Evolutionary conservation across 1,140 invertebrate species (phyloP).

Genomic region (Platorchestia sp.): DNA sequence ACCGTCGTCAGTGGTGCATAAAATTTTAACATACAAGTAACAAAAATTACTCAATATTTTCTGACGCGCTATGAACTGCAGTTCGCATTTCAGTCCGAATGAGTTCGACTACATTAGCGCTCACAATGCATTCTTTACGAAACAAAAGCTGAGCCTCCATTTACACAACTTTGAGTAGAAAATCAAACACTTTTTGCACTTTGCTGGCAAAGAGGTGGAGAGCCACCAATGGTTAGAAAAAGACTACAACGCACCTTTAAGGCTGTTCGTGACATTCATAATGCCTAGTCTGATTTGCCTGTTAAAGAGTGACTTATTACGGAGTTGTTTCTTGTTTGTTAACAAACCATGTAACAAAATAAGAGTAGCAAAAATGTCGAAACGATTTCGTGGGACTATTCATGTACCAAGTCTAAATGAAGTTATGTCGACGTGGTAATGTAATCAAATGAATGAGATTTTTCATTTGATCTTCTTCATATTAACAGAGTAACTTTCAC

Average conservation of each 20-base stretch:
- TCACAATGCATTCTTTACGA: neutral
- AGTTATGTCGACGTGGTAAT: neutral
- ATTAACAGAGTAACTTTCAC: neutral
- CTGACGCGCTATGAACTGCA: too few relatives aligned
- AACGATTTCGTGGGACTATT: neutral
- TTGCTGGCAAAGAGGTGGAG: neutral
- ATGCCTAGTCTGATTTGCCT: neutral
- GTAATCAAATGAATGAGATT: neutral
- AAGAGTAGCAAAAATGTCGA: neutral
- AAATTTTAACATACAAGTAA: too few relatives aligned
- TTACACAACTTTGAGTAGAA: neutral
- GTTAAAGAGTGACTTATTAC: neutral
- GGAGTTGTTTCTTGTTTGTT: neutral
- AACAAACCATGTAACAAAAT: neutral
- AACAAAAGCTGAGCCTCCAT: neutral
- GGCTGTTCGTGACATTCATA: neutral
- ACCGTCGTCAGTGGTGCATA: too few relatives aligned
- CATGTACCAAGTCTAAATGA: neutral
- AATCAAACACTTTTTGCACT: neutral
- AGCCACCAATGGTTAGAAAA: neutral
- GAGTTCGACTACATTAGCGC: neutral
- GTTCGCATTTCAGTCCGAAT: neutral
- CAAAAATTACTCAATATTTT: too few relatives aligned
- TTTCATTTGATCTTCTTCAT: neutral
- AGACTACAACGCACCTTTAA: neutral